These are phyloP conservation scores for Poecilia gillii DNA, from an alignment of 2,797 vertebrate species.

Conservation along the genomic window DNA sequence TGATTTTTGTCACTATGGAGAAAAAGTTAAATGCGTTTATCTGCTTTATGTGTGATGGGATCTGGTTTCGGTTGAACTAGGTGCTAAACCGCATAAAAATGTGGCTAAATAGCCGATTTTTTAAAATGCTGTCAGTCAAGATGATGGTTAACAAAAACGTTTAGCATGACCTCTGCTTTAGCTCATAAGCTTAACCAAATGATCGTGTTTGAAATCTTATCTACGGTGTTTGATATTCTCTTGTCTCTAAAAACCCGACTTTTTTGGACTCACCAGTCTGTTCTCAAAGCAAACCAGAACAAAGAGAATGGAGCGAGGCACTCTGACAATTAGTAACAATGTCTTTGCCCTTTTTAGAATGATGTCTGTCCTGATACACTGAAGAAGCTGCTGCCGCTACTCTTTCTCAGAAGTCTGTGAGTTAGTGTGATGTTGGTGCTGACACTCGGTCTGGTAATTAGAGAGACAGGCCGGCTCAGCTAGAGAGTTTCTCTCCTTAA, in stretches of 20 bases:
- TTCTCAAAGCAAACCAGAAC: slow-evolving; percentile 26
- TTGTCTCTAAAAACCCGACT: neutral
- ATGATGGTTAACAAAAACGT: too few species aligned
- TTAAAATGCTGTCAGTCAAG: too few species aligned
- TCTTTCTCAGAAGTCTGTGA: slow-evolving; percentile 3
- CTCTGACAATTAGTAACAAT: neutral
- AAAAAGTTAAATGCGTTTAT: too few species aligned
- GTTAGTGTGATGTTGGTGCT: slow-evolving; percentile 7
- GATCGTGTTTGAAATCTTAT: neutral
- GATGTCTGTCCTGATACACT: slow-evolving; percentile 10
- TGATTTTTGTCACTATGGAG: too few species aligned
- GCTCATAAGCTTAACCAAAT: neutral
- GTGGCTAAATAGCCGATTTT: too few species aligned
- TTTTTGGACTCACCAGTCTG: neutral
- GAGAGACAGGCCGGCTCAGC: slow-evolving; percentile 15
- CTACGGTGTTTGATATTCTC: neutral
- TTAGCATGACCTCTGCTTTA: too few species aligned
- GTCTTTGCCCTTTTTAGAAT: neutral
- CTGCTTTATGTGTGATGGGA: too few species aligned
- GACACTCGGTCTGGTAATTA: slow-evolving; percentile 30
- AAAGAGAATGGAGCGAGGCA: neutral
- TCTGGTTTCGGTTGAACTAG: too few species aligned
- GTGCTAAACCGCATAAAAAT: too few species aligned
- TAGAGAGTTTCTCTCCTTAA: slow-evolving; percentile 15
- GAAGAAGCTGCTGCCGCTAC: neutral